Base-by-base conservation (phyloP, 2,888 invertebrate genomes). In the Rhingia rostrata region DNA sequence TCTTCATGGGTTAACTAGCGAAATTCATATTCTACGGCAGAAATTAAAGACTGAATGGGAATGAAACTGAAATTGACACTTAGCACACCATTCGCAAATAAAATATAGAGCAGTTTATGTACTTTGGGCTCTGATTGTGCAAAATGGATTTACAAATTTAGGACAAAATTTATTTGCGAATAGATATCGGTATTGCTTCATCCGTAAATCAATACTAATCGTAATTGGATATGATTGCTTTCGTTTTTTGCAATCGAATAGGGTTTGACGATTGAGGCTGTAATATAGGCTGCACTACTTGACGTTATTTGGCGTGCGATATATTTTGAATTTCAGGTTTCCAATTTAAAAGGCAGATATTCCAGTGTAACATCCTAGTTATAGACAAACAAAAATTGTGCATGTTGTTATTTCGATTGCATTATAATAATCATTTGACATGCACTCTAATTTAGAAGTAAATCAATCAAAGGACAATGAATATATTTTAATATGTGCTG, bases 21-120 rank as follows among this genome's bases (percentile, higher is more conserved):
- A 53, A 75, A 60, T 54, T 61, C 35, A 66, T 60, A 77, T 54
- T 35, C 35, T 39, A 61, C 37, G 41, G 14, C 43, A 54, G 35
- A 54, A 64, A 33, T 64, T 54, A 43, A 72, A 45, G 54, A 78
- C 61, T 73, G 63, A 73, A 78, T 53, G 51, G 64, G 47, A 77
- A 73, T 69, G 69, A 83, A 78, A 73, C 80, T 69, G 74, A 74
- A 81, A 81, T 61, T 72, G 82, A 82, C 69, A 78, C 83, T 78
- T 69, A 51, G 72, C 83, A 79, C 79, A 83, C 79, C 63, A 83
- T 78, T 69, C 30, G 56, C 61, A 35, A 63, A 73, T 78, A 77
- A 58, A 69, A 77, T 77, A 63, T 64, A 43, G 51, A 47, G 30
- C 64, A 33, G 33, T 43, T 6, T 6, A 22, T 22, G 2, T 22